phyloP scores from a whole-genome alignment of 2,888 invertebrate species.

The Cephus pulcher region DNA sequence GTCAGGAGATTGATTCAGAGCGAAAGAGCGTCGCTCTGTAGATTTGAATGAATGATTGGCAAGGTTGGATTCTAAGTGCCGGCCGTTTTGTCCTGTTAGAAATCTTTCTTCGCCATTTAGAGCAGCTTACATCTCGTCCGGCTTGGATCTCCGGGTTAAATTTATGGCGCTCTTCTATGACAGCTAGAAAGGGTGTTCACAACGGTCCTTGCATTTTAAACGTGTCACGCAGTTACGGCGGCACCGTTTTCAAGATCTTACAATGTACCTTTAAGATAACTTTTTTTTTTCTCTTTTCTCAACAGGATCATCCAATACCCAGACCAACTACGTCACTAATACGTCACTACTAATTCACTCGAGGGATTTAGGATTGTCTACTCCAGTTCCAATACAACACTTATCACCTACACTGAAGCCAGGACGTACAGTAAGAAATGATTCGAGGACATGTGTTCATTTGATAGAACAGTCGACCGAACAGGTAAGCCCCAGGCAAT shows the following conservation, averaged over 20 bases:
- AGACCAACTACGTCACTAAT: neutral
- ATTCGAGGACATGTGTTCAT: slow-evolving; percentile 9
- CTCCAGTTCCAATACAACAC: neutral
- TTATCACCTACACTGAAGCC: neutral
- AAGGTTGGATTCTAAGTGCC: slow-evolving; percentile 32
- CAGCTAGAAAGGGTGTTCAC: slow-evolving; percentile 34
- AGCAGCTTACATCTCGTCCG: slow-evolving; percentile 29
- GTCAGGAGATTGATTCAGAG: neutral
- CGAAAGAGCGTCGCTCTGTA: slow-evolving; percentile 13
- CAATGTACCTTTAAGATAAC: neutral
- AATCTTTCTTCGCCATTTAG: slow-evolving; percentile 49
- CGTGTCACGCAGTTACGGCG: neutral
- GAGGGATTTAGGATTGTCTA: neutral
- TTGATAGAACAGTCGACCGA: slow-evolving; percentile 3
- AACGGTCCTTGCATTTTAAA: slow-evolving; percentile 39
- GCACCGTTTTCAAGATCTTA: neutral
- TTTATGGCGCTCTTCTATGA: slow-evolving; percentile 34
- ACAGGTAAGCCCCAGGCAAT: slow-evolving; percentile 3
- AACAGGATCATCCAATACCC: neutral
- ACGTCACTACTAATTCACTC: neutral
- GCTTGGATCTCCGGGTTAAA: slow-evolving; percentile 32
- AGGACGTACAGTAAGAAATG: neutral
- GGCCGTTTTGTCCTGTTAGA: slow-evolving; percentile 46
- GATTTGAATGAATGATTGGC: slow-evolving; percentile 44
- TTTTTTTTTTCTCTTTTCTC: neutral